Percentiles rank a stretch among this genome's conserved stretches.
These are phyloP conservation scores for Cavia aperea DNA, from an alignment of 2,113 vertebrate genomes.

Conservation along the genomic window DNA sequence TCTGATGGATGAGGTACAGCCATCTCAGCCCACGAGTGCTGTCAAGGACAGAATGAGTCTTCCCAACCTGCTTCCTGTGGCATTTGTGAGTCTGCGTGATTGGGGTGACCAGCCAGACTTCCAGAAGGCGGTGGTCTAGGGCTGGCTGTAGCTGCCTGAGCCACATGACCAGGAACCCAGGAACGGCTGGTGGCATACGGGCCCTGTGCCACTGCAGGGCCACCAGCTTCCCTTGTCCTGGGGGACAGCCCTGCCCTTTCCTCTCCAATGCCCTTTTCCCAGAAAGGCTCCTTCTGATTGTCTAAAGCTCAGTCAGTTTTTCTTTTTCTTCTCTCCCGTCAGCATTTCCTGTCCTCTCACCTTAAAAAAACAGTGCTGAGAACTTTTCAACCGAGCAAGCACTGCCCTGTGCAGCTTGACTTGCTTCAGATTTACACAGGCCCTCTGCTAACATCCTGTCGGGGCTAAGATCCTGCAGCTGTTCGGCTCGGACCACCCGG, in stretches of 20 bases:
- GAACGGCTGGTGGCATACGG: not conserved
- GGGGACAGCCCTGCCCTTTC: slow-evolving; percentile 34
- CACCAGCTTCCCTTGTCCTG: slow-evolving; percentile 45
- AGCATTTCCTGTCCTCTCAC: slow-evolving; percentile 77
- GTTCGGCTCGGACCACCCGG: slow-evolving; percentile 88
- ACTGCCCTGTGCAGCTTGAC: slow-evolving; percentile 70
- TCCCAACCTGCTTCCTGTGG: not conserved
- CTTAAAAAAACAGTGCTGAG: slow-evolving; percentile 73
- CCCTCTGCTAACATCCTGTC: slow-evolving; percentile 77
- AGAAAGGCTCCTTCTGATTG: slow-evolving; percentile 50
- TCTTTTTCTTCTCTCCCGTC: not conserved
- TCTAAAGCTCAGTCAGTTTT: slow-evolving; percentile 44
- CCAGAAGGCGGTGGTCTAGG: slow-evolving; percentile 1
- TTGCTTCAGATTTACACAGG: slow-evolving; percentile 73
- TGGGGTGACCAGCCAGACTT: not conserved
- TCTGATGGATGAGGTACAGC: slow-evolving; percentile 55
- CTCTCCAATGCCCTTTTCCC: slow-evolving; percentile 53
- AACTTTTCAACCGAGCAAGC: slow-evolving; percentile 72
- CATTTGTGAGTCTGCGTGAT: not conserved
- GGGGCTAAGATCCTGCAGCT: slow-evolving; percentile 79
- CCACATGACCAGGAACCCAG: not conserved
- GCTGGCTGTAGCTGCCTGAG: not conserved
- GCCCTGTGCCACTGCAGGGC: not conserved
- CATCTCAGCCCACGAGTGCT: slow-evolving; percentile 23
- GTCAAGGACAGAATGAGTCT: slow-evolving; percentile 21